phyloP scores from a whole-genome alignment of 2,113 vertebrate genomes.

The Columba janthina region DNA sequence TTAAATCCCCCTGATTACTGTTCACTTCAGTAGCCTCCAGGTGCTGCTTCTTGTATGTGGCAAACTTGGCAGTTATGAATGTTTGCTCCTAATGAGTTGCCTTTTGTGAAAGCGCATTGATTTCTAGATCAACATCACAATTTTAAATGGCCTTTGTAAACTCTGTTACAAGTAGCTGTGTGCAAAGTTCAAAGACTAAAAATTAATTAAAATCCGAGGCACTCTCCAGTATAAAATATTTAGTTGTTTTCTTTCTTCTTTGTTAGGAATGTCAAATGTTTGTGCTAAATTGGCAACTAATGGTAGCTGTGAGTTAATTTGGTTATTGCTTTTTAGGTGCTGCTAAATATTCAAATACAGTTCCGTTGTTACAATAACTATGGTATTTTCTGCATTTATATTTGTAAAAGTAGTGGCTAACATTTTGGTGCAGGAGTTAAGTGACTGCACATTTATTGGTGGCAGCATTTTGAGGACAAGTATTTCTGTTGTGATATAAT shows the following conservation, averaged over 20 bases:
- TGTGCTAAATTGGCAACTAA: neutral
- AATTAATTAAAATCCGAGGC: slow-evolving; percentile 50
- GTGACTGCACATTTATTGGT: neutral
- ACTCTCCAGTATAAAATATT: neutral
- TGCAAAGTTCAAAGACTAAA: slow-evolving; percentile 55
- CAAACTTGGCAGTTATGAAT: slow-evolving; percentile 22
- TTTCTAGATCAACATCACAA: slow-evolving; percentile 54
- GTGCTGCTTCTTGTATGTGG: neutral
- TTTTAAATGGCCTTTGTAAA: slow-evolving; percentile 58
- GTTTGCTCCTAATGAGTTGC: slow-evolving; percentile 43
- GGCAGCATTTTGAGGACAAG: neutral
- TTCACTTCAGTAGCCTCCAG: slow-evolving; percentile 2
- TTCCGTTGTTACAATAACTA: neutral
- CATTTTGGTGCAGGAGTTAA: neutral
- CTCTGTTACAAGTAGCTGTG: slow-evolving; percentile 54
- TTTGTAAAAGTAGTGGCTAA: neutral
- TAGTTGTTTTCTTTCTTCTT: slow-evolving; percentile 5
- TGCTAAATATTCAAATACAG: neutral
- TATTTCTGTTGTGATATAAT: neutral
- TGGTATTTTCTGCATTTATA: neutral
- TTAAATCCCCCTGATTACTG: neutral
- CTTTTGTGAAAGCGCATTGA: slow-evolving; percentile 37
- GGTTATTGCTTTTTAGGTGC: neutral
- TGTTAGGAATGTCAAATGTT: neutral
- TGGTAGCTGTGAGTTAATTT: neutral